phyloP scores from a whole-genome alignment of 2,113 vertebrate species.

The Onychostoma macrolepis region DNA sequence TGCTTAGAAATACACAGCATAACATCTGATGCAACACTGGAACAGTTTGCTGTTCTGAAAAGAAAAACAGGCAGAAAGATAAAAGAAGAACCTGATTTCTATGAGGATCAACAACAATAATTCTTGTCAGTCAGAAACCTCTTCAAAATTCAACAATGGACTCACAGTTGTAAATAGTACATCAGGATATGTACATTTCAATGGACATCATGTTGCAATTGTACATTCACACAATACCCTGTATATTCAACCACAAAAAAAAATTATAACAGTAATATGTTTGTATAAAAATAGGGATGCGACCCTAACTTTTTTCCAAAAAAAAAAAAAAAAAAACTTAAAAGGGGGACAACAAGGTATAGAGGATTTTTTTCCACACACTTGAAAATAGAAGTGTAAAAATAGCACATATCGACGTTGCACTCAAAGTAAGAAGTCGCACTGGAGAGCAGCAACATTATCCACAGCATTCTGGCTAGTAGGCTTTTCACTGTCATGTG shows the following conservation, averaged over 20 bases:
- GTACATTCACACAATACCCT: neutral
- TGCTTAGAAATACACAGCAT: neutral
- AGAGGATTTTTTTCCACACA: neutral
- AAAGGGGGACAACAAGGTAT: slow-evolving; percentile 24
- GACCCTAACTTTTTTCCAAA: slow-evolving; percentile 1
- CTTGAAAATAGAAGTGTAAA: slow-evolving; percentile 37
- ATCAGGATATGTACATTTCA: slow-evolving; percentile 16
- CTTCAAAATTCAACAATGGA: neutral
- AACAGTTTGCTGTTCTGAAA: neutral
- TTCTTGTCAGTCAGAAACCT: neutral
- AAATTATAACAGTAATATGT: slow-evolving; percentile 17
- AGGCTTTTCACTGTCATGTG: slow-evolving; percentile 83
- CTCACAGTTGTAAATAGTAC: neutral
- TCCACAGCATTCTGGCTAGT: slow-evolving; percentile 76
- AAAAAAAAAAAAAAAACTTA: slow-evolving; percentile 22
- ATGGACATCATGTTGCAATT: slow-evolving; percentile 9
- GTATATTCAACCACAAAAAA: neutral
- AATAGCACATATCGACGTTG: slow-evolving; percentile 51
- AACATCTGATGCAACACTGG: neutral
- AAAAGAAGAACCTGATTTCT: neutral
- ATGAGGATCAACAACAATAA: slow-evolving; percentile 4
- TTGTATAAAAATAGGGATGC: slow-evolving; percentile 55
- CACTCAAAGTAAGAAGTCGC: slow-evolving; percentile 76
- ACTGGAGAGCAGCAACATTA: slow-evolving; percentile 80
- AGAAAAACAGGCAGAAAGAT: neutral